Base-by-base conservation (phyloP, 2,888 invertebrate genomes). In the Noctua comes region DNA sequence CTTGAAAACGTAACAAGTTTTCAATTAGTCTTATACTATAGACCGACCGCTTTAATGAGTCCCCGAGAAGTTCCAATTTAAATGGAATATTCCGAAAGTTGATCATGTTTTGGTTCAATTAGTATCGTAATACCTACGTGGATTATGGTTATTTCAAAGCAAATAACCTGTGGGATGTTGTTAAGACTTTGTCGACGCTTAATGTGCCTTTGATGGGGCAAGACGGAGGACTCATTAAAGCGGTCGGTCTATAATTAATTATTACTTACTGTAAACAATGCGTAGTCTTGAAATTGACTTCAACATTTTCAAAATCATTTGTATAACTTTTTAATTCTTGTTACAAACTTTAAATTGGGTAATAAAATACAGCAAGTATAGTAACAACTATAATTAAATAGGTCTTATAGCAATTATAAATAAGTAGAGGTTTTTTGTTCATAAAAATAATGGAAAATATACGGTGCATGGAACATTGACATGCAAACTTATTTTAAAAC, bases 311-410 rank as follows among this genome's bases (percentile, higher is more conserved):
- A 54, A 72, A 36, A 57, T 13, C 1, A 64, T 71, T 51, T 18
- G 21, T 16, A 46, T 21, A 51, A 68, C 54, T 46, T 69, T 36
- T 31, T 62, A 59, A 62, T 54, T 62, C 31, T n/a, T 59, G 6
- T 59, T 59, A 36, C 13, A 74, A 64, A 36, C 54, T 24, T 64
- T 0, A 75, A 64, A 70, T 13, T 46, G 18, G 27, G 8, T 64
- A 75, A 71, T 71, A 68, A 86, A 68, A 73, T 62, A 76, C 64
- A 62, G 31, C 65, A 76, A 57, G 13, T 64, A 64, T 1, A 62
- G 8, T 76, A 27, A n/a, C 43, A 73, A 76, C 48, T 83, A 76
- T 83, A 83, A 68, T 72, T 69, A 80, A 73, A 76, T 62, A 68
- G 3, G 4, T 27, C 51, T 62, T 73, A 83, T 13, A 70, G 48